phyloP scores from a whole-genome alignment of 23 tunicate genomes.

The Phallusia fumigata region DNA sequence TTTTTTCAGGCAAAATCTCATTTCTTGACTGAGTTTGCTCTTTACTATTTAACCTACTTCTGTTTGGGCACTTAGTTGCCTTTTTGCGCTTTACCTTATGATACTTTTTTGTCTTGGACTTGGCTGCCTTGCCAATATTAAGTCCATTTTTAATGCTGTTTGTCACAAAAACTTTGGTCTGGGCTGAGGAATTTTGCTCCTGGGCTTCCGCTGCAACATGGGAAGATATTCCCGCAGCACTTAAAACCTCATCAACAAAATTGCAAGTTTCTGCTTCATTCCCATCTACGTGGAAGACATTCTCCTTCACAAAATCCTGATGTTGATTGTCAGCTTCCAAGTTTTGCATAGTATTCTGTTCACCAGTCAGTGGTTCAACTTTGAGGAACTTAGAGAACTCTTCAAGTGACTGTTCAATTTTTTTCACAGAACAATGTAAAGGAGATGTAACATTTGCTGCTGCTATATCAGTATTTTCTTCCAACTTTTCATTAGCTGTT shows the following conservation, averaged over 20 bases:
- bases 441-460: not conserved
- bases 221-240: slow-evolving; percentile 18
- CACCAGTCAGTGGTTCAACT: not conserved
- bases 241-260: slow-evolving; percentile 31
- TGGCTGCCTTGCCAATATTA: too few species aligned
- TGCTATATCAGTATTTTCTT: not conserved
- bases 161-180: too few species aligned
- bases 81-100: too few species aligned
- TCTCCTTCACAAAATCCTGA: not conserved
- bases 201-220: too few species aligned
- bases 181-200: too few species aligned
- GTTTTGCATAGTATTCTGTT: not conserved
- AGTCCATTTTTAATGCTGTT: too few species aligned
- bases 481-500: not conserved
- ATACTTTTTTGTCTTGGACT: too few species aligned
- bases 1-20: too few species aligned
- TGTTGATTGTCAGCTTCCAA: too few species aligned
- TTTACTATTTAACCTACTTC: too few species aligned
- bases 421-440: slow-evolving; percentile 10
- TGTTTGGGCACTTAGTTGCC: too few species aligned
- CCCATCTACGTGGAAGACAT: not conserved
- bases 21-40: too few species aligned
- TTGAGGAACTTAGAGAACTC: not conserved
- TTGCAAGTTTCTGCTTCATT: not conserved
- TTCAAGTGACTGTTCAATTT: not conserved